phyloP scores from a whole-genome alignment of 92 coral and sea anemone species.

The Paramuricea clavata region DNA sequence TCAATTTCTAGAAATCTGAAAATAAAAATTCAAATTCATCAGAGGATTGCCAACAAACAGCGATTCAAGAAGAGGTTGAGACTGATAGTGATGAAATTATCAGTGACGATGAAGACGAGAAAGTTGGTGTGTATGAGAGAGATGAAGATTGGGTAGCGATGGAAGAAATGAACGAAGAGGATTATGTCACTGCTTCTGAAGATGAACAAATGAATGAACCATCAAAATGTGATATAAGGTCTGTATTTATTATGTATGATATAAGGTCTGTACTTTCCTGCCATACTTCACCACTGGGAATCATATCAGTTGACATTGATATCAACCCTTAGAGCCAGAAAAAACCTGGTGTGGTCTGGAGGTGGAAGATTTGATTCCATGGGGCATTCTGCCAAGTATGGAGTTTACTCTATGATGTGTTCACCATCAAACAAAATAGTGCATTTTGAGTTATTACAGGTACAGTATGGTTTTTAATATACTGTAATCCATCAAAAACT shows the following conservation, averaged over 20 bases:
- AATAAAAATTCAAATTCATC: conserved; percentile 5
- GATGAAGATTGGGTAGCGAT: conserved; percentile 37
- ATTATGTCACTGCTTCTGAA: conserved; percentile 16
- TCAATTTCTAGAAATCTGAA: conserved; percentile 37
- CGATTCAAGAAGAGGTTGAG: conserved; percentile 18
- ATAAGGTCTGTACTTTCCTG: too few relatives aligned
- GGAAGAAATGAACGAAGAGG: conserved; percentile 28
- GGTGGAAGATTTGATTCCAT: conserved; percentile 35
- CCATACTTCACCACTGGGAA: conserved; percentile 27
- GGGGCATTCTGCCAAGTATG: conserved; percentile 43
- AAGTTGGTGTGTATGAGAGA: conserved; percentile 8
- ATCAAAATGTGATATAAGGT: conserved; percentile 33
- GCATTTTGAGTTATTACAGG: conserved; percentile 39
- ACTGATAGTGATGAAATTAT: neutral
- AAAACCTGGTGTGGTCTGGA: conserved; percentile 35
- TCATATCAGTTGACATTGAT: neutral
- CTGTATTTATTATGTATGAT: conserved; percentile 13
- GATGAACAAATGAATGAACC: conserved; percentile 8
- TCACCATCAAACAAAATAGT: conserved; percentile 17
- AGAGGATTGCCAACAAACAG: conserved; percentile 20
- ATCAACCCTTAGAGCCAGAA: neutral
- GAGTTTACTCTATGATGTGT: conserved; percentile 14
- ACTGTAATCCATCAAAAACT: too few relatives aligned
- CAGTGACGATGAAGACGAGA: conserved; percentile 10
- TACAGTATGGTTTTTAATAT: neutral